A percentile compares a stretch with the other conserved stretches of the same genome.
phyloP scores from a whole-genome alignment of 2,888 invertebrate genomes.

The Rhingia rostrata region DNA sequence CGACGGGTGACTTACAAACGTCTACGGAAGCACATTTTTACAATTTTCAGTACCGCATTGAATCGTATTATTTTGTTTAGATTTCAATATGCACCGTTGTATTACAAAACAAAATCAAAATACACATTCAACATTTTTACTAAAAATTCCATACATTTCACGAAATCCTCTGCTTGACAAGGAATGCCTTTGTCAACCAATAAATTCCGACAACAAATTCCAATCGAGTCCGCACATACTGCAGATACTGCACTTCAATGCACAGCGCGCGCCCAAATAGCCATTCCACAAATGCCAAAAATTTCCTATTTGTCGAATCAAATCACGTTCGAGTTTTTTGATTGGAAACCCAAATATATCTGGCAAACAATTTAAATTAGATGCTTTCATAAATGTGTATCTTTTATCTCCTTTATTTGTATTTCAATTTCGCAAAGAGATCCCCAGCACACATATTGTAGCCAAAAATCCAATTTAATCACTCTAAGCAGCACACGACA shows the following conservation, averaged over 20 bases:
- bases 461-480: conserved; percentile 58
- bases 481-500: conserved; percentile 26
- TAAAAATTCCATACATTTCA: neutral
- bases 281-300: conserved; percentile 7
- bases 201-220: conserved; percentile 34
- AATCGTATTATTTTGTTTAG: no score
- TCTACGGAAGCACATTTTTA: no score
- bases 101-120: neutral
- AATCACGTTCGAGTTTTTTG: conserved; percentile 26
- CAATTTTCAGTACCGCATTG: no score
- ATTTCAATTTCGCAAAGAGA: conserved; percentile 22
- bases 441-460: neutral
- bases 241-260: neutral
- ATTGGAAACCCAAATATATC: conserved; percentile 16
- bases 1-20: no score
- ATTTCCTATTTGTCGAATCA: conserved; percentile 37
- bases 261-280: neutral
- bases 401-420: conserved; percentile 29
- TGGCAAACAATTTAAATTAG: conserved; percentile 24
- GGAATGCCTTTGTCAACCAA: conserved; percentile 23
- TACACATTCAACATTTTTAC: neutral
- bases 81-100: no score
- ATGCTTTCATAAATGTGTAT: conserved; percentile 15
- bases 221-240: conserved; percentile 6
- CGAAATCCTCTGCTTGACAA: conserved; percentile 6